Percentiles rank a stretch among this genome's conserved stretches.
phyloP scores from a whole-genome alignment of 92 coral and sea anemone genomes.

The Pocillopora grandis region DNA sequence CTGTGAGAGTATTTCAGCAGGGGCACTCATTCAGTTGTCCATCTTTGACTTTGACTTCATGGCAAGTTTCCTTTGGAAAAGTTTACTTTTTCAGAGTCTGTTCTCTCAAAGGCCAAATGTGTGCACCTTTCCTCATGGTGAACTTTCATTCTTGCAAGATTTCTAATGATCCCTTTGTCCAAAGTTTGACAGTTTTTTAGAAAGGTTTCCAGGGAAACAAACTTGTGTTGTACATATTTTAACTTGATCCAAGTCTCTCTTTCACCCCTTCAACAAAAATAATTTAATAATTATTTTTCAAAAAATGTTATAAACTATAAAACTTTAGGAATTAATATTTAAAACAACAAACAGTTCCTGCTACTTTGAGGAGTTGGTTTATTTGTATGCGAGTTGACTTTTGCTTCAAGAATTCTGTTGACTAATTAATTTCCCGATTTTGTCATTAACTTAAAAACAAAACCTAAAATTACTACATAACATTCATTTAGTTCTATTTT shows the following conservation, averaged over 20 bases:
- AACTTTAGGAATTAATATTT: background rate
- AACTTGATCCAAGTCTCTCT: conserved; percentile 89
- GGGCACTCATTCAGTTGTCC: conserved; percentile 42
- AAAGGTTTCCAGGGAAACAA: conserved; percentile 74
- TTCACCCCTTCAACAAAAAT: conserved; percentile 61
- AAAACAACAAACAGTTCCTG: conserved; percentile 50
- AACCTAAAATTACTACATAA: no score
- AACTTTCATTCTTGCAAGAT: conserved; percentile 79
- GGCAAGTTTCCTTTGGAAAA: no score
- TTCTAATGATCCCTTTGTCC: conserved; percentile 23
- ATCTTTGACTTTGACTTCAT: no score
- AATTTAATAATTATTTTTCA: background rate
- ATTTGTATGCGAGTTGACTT: conserved; percentile 53
- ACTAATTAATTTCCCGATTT: conserved; percentile 85
- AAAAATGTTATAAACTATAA: background rate
- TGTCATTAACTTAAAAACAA: no score
- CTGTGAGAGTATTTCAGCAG: conserved; percentile 16
- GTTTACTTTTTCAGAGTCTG: no score
- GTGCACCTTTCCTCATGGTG: conserved; percentile 72
- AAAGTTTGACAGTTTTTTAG: background rate
- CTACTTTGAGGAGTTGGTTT: conserved; percentile 74
- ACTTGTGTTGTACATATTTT: conserved; percentile 78
- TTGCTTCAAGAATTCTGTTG: conserved; percentile 88
- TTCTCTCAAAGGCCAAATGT: conserved; percentile 6
- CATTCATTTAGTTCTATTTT: no score